Evolutionary conservation across 2,113 vertebrate genomes (phyloP), one percentile per base, ranked within the genome.

Genomic region (Edolisoma coerulescens): DNA sequence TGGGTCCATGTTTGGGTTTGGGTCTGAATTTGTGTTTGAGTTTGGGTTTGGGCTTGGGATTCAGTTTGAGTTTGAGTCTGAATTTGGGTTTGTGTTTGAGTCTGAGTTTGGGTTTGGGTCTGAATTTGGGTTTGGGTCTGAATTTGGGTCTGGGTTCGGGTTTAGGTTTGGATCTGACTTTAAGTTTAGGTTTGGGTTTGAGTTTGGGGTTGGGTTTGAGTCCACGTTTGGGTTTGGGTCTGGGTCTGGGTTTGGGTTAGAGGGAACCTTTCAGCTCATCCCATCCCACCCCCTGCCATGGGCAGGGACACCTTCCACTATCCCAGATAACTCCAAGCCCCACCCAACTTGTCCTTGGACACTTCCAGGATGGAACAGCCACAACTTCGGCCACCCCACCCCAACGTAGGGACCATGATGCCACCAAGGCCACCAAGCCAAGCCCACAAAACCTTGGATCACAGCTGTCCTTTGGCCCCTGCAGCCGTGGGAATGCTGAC

Each of bases 351-450:
- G 0, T 8, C 59, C 86, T 3, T 3, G 33, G 37, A 17, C 52
- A 14, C 39, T 21, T 21, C 69, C 78, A 39, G 33, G 3, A 1
- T 11, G 68, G 68, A 49, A 18, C 12, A 9, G 5, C 69, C 20
- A 11, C 37, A 52, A 0, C 16, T 54, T 30, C 1, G 0, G 7
- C 60, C 44, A 59, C 1, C 68, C 20, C 16, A 7, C 18, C 30
- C 53, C 23, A 5, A 0, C 0, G 0, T 0, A 22, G 35, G 27
- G 19, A 19, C 63, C 2, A 0, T 2, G 50, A 32, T 1, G 13
- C 22, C 49, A 32, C 50, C 45, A 19, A 59, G 49, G 60, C 35
- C 78, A 23, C 74, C 42, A 16, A 57, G 9, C 7, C 85, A 15
- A 70, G 1, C 32, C 39, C 69, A 2, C 0, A 2, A 14, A 42